phyloP scores from a whole-genome alignment of 2,888 invertebrate genomes.

The Oxytorus armatus region DNA sequence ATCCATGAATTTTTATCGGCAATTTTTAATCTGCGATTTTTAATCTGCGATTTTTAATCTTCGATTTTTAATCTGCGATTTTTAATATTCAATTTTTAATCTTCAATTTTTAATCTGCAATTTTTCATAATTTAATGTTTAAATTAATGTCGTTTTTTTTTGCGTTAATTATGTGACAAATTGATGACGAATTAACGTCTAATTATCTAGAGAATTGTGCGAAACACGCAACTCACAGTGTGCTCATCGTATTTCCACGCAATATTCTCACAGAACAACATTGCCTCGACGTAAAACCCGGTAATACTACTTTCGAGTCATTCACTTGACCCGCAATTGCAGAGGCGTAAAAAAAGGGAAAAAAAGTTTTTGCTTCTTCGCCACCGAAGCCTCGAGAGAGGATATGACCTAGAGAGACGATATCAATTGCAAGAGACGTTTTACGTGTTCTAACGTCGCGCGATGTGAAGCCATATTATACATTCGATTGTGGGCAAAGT shows the following conservation, averaged over 20 bases:
- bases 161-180: background rate
- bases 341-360: slow-evolving; percentile 73
- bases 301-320: slow-evolving; percentile 76
- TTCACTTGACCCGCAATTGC: slow-evolving; percentile 79
- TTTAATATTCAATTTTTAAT: too few species aligned
- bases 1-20: background rate
- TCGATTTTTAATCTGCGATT: too few species aligned
- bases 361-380: background rate
- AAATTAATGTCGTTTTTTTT: background rate
- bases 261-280: slow-evolving; percentile 68
- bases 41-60: background rate
- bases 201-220: slow-evolving; percentile 33
- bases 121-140: too few species aligned
- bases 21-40: too few species aligned
- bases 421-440: slow-evolving; percentile 45
- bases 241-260: slow-evolving; percentile 25
- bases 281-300: slow-evolving; percentile 53
- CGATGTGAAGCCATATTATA: slow-evolving; percentile 25
- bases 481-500: background rate
- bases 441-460: background rate
- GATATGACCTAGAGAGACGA: slow-evolving; percentile 55
- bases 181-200: background rate
- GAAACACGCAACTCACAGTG: background rate
- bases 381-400: slow-evolving; percentile 16
- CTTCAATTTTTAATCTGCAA: too few species aligned